Evolutionary conservation across 1,140 invertebrate species (phyloP).

Genomic region (Dufourea novaeangliae): DNA sequence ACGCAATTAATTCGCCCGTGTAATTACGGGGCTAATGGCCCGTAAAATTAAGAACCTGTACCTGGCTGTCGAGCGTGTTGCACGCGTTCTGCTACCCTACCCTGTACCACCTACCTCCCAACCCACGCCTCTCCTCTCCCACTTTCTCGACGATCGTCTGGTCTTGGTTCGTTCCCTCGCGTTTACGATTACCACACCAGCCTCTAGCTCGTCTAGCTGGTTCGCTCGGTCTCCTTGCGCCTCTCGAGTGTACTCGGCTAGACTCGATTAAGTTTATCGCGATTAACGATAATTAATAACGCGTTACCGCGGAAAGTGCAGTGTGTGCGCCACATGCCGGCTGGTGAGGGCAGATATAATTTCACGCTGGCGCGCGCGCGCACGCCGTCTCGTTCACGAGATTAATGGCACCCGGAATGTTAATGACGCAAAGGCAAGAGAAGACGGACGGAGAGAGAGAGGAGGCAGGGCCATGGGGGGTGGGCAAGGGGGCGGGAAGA

Average conservation of each 20-base stretch:
- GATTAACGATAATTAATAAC: constrained; percentile 67
- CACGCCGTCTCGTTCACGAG: constrained; percentile 34
- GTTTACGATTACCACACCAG: background rate
- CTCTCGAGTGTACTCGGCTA: constrained; percentile 52
- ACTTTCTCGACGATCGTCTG: background rate
- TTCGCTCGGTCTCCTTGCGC: constrained; percentile 1
- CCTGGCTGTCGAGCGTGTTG: constrained; percentile 59
- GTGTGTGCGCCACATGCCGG: background rate
- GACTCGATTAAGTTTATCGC: constrained; percentile 63
- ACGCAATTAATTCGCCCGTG: constrained; percentile 74
- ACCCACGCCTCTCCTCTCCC: background rate
- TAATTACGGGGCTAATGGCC: constrained; percentile 76
- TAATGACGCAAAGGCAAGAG: constrained; percentile 49
- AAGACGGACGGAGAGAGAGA: background rate
- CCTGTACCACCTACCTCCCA: constrained; percentile 20
- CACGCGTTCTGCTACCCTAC: constrained; percentile 58
- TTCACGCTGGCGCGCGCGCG: no score
- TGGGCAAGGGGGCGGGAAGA: background rate
- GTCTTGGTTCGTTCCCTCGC: background rate
- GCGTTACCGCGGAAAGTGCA: constrained; percentile 53
- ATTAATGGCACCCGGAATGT: constrained; percentile 48
- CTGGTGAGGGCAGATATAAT: background rate
- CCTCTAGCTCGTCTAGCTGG: background rate
- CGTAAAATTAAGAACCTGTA: constrained; percentile 76
- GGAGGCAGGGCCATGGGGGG: background rate